Evolutionary conservation across 2,797 vertebrate genomes (phyloP).

Genomic region (Siniperca undulata): DNA sequence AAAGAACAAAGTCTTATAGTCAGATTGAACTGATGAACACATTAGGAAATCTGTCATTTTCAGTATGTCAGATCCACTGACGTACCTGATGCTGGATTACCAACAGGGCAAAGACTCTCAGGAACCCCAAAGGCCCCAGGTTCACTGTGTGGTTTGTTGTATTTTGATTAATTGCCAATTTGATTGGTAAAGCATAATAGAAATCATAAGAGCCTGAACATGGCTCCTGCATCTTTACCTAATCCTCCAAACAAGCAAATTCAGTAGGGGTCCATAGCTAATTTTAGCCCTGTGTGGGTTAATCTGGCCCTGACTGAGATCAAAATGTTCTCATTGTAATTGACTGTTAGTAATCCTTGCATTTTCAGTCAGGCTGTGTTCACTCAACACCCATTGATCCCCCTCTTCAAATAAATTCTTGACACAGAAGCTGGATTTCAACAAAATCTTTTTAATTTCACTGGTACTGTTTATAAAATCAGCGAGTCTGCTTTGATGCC

Average conservation of each 20-base stretch:
- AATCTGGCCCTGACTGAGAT: background rate
- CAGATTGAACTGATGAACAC: background rate
- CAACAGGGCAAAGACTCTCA: background rate
- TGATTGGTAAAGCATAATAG: background rate
- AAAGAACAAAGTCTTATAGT: background rate
- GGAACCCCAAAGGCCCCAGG: background rate
- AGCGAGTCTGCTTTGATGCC: slow-evolving; percentile 85
- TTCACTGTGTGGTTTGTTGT: background rate
- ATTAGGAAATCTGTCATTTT: background rate
- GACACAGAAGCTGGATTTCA: slow-evolving; percentile 80
- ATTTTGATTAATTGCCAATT: too few species aligned
- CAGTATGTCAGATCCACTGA: background rate
- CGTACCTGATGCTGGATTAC: too few species aligned
- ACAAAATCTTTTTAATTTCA: slow-evolving; percentile 88
- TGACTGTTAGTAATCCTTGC: background rate
- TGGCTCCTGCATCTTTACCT: background rate
- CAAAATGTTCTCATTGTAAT: background rate
- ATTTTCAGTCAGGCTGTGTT: background rate
- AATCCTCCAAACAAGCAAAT: background rate
- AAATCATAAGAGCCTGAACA: background rate
- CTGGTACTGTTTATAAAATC: slow-evolving; percentile 88
- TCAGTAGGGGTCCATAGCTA: background rate
- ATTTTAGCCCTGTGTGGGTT: background rate
- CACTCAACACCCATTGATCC: background rate
- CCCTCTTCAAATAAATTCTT: slow-evolving; percentile 34